Conservation (phyloP, 2,797 vertebrate species). For the Podarcis siculus region DNA sequence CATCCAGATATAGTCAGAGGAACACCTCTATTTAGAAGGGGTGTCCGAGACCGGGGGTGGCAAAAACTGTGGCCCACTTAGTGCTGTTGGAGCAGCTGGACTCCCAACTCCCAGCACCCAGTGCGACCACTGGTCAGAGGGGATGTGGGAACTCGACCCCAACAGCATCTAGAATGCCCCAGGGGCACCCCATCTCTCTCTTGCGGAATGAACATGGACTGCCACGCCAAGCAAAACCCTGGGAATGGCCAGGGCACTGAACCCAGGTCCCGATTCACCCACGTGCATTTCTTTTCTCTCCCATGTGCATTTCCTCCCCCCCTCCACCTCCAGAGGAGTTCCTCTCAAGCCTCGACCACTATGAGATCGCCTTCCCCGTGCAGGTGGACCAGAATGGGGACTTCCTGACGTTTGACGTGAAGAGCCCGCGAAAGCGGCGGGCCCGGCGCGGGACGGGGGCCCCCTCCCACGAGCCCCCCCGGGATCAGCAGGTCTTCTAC, state of each 20-base stretch:
- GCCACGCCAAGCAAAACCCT: background rate
- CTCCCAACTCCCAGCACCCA: too few species aligned
- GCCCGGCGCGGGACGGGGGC: slow-evolving; percentile 81
- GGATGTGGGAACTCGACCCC: too few species aligned
- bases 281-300: background rate
- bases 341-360: slow-evolving; percentile 93
- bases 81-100: too few species aligned
- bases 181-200: too few species aligned
- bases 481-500: slow-evolving; percentile 91
- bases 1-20: too few species aligned
- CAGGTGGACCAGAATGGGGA: slow-evolving; percentile 90
- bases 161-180: too few species aligned
- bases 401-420: slow-evolving; percentile 79
- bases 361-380: slow-evolving; percentile 94
- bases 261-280: background rate
- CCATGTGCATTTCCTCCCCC: background rate
- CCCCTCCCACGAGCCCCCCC: slow-evolving; percentile 72
- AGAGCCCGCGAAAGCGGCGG: slow-evolving; percentile 70
- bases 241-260: too few species aligned
- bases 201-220: too few species aligned
- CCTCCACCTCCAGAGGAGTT: slow-evolving; percentile 84
- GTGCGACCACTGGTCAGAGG: too few species aligned
- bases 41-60: too few species aligned
- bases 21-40: too few species aligned
- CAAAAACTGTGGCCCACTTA: too few species aligned